Evolutionary conservation across 2,888 invertebrate species (phyloP), one percentile per base, ranked within the genome.

Genomic region (Antheraea assamensis): DNA sequence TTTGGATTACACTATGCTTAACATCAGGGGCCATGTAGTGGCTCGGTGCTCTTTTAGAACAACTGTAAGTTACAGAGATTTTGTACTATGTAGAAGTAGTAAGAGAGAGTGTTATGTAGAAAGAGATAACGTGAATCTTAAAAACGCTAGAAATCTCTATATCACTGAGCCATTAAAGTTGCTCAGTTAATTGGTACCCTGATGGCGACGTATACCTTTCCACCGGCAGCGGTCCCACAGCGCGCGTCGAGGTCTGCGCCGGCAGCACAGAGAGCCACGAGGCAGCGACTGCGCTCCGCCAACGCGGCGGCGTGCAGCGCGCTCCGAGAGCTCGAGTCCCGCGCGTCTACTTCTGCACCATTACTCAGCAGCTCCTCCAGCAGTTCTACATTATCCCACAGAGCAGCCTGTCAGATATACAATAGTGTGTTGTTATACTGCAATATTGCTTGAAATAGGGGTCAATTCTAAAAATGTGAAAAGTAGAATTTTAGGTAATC

Each of bases 381-480:
- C 1, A 98, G 94, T 85, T 98, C 98, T 27, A 97, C 96, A 85
- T 98, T 98, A 88, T 98, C 98, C 98, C 98, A 98, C 24, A 98
- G 89, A 0, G 98, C 98, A 21, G 98, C 98, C 96, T 97, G 81
- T 21, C 24, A 10, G 21, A 2, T 24, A 27, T 30, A 31, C 17
- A 17, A 1, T 58, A 7, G 24, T 13, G 10, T 13, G 13, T 24
- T 24, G 10, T 10, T 21, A 58, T 13, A 0, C 2, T 13, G n/a
- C 13, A 5, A 58, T 24, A 24, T 24, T 24, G 58, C 13, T 24
- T 58, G 10, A 24, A 13, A 24, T 58, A n/a, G 13, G 13, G n/a
- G 13, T 58, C n/a, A 58, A 10, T n/a, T 58, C 19, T 52, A 21
- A 1, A 3, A 7, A 35, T 49, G 17, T n/a, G n/a, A n/a, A n/a